These are phyloP conservation scores for Sweltsa coloradensis DNA, from an alignment of 1,140 invertebrate species.

Conservation along the genomic window DNA sequence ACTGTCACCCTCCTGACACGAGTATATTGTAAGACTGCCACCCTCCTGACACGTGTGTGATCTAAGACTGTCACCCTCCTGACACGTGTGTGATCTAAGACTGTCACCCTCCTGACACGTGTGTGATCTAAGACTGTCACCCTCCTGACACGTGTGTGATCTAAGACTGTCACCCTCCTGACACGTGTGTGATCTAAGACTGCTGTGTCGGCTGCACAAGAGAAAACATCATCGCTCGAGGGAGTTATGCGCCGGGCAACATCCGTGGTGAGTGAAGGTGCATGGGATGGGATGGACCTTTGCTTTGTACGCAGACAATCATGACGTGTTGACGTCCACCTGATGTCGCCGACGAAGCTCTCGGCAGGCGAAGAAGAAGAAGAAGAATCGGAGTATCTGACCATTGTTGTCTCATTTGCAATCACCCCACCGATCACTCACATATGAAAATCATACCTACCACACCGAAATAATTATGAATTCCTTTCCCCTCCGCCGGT, in stretches of 20 bases:
- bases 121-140: no score
- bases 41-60: no score
- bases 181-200: no score
- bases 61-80: no score
- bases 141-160: no score
- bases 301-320: neutral
- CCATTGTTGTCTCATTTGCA: neutral
- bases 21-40: no score
- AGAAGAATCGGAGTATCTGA: neutral
- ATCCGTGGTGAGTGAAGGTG: constrained; percentile 1
- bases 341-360: neutral
- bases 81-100: no score
- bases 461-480: constrained; percentile 4
- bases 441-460: constrained; percentile 1
- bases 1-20: no score
- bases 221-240: constrained; percentile 1
- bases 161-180: no score
- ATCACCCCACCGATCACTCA: neutral
- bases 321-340: no score
- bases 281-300: constrained; percentile 1
- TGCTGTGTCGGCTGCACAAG: no score
- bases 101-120: no score
- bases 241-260: constrained; percentile 4
- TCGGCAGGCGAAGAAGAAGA: neutral
- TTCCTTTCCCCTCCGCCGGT: neutral